A percentile compares a stretch with the other conserved stretches of the same genome.
Evolutionary conservation across 2,888 invertebrate genomes (phyloP).

Genomic region (Cyclophora punctaria): DNA sequence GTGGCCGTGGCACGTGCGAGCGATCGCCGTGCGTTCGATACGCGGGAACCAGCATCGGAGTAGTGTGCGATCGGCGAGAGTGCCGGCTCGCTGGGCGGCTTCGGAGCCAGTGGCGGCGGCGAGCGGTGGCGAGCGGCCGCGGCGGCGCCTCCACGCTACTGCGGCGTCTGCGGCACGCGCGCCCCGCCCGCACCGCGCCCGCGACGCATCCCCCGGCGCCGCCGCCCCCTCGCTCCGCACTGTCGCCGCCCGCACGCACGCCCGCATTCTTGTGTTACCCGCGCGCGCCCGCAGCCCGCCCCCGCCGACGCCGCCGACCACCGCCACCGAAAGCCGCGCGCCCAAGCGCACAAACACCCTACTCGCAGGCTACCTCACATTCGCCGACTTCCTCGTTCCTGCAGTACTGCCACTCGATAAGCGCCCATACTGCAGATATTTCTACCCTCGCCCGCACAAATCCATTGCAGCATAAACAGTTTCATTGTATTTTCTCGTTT

Average conservation of each 20-base stretch:
- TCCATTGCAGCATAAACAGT: conserved; percentile 11
- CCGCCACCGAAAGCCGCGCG: conserved; percentile 21
- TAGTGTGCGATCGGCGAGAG: conserved; percentile 44
- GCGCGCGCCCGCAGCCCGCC: conserved; percentile 28
- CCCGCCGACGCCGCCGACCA: conserved; percentile 21
- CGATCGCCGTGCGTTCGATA: conserved; percentile 30
- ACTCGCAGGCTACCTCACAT: conserved; percentile 31
- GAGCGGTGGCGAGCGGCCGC: conserved; percentile 55
- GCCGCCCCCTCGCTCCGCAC: conserved; percentile 28
- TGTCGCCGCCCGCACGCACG: conserved; percentile 60
- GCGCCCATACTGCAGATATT: conserved; percentile 28
- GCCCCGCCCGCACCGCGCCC: conserved; percentile 29
- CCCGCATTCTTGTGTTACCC: conserved; percentile 62
- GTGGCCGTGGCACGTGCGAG: conserved; percentile 30
- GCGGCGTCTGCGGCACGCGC: conserved; percentile 73
- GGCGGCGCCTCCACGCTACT: conserved; percentile 70
- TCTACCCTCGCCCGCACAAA: conserved; percentile 1
- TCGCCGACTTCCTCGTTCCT: conserved; percentile 26
- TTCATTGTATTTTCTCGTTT: conserved; percentile 10
- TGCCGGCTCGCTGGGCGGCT: conserved; percentile 38
- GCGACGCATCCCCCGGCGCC: conserved; percentile 31
- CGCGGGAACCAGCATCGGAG: conserved; percentile 46
- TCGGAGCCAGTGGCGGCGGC: conserved; percentile 36
- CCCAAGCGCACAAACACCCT: conserved; percentile 45
- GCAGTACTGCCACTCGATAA: conserved; percentile 23